These are phyloP conservation scores for Caenorhabditis angaria DNA, from an alignment of 2,888 invertebrate species.

Conservation along the genomic window DNA sequence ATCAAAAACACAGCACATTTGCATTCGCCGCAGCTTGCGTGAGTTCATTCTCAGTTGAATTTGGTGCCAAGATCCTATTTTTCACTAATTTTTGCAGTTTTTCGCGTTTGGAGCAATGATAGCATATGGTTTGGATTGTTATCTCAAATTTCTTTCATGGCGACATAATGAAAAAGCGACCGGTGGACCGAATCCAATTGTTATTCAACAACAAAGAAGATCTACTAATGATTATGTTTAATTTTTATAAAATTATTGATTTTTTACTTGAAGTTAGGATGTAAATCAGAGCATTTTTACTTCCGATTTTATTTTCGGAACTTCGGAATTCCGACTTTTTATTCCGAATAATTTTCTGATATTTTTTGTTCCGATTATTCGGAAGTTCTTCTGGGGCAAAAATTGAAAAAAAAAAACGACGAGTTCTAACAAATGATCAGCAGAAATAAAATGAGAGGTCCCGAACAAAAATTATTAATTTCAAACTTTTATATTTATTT, in stretches of 20 bases:
- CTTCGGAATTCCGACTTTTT: too few relatives aligned
- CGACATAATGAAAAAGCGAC: slow-evolving; percentile 60
- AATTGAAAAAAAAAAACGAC: too few relatives aligned
- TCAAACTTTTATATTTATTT: too few relatives aligned
- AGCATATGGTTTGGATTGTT: slow-evolving; percentile 83
- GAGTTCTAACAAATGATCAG: too few relatives aligned
- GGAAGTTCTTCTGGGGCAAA: too few relatives aligned
- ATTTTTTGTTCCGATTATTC: too few relatives aligned
- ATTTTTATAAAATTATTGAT: background rate
- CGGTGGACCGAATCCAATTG: slow-evolving; percentile 34
- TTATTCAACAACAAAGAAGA: slow-evolving; percentile 33
- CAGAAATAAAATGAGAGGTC: too few relatives aligned
- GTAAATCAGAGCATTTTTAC: too few relatives aligned
- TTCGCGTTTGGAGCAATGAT: slow-evolving; percentile 86
- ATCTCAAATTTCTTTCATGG: slow-evolving; percentile 81
- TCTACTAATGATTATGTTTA: background rate
- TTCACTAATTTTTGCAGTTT: slow-evolving; percentile 78
- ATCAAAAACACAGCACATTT: slow-evolving; percentile 40
- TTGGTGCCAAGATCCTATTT: slow-evolving; percentile 1
- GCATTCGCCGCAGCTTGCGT: slow-evolving; percentile 82
- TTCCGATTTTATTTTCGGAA: too few relatives aligned
- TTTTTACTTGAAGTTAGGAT: too few relatives aligned
- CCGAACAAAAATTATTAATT: too few relatives aligned
- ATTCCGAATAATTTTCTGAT: too few relatives aligned
- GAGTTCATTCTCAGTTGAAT: slow-evolving; percentile 74